Base-by-base conservation (phyloP, 2,797 vertebrate species). In the Echeneis naucrates region DNA sequence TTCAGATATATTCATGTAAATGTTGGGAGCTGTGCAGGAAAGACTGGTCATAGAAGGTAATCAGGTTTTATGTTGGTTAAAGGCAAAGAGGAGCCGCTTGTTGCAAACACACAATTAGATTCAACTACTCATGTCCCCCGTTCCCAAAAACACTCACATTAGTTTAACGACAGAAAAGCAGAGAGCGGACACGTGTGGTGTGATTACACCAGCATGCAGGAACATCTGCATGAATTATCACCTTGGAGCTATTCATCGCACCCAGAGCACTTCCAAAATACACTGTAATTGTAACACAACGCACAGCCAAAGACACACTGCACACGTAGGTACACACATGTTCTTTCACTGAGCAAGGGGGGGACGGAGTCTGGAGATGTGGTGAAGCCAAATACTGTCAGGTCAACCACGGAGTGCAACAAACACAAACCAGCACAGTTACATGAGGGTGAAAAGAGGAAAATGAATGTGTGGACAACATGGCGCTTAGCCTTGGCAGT, bases 221-320 rank as follows among this genome's bases (percentile, higher is more conserved):
- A 78, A 71, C 68, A 83, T 75, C 75, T 83, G 70, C 62, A 76
- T 68, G 68, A 47, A 84, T 82, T 81, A 84, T 78, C 59, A 77
- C 55, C 61, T 68, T 14, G 60, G 58, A 67, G 68, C 30, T 40
- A 78, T 85, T 82, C 61, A 73, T 84, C 65, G 72, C 74, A 68
- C 37, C 38, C 19, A 21, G 33, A 45, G 23, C 72, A 30, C 55
- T 52, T 77, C 38, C 19, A 68, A 69, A 80, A 79, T 8, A 64
- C 26, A 17, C 54, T 48, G 3, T 33, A 17, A 45, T 57, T 53
- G 21, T 50, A 55, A 24, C 37, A 58, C 47, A 69, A 63, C 21
- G 38, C 48, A 30, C 32, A 50, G 13, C 44, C 10, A 8, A 0
- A 38, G 24, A 50, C 57, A 50, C 57, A 48, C 48, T 32, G 26